Base-by-base conservation (phyloP, 2,113 vertebrate genomes). In the Eudorcas thomsonii region DNA sequence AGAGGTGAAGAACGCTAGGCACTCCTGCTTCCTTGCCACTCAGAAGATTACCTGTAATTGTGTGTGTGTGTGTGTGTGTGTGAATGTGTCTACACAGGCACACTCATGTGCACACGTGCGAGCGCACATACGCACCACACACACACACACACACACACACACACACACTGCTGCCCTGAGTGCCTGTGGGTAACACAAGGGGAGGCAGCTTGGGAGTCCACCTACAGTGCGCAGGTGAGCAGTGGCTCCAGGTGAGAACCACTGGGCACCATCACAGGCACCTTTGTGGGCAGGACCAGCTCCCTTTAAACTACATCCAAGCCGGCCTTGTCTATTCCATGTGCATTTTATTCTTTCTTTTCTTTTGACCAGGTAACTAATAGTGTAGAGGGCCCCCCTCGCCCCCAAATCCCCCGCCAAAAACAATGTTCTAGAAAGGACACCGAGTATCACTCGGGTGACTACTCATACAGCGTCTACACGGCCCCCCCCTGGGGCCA, bases 231-330 rank as follows among this genome's bases (percentile, higher is more conserved):
- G 1, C 82, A 78, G 67, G 39, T 43, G 64, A 52, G 33, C 30
- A 26, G 39, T 28, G 78, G 21, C 3, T 60, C 39, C 17, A 3
- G 77, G 45, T 43, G 39, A 85, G 45, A 60, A 23, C 4, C 17
- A 2, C 4, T 33, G 59, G 67, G 43, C 95, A 55, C 10, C 64
- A 1, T 21, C 92, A 84, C 48, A 7, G 17, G 54, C 39, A 54
- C 45, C 36, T 92, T 12, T 57, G 92, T 50, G 84, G 59, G 59
- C 52, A 59, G 39, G 17, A 55, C 7, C 0, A 3, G 9, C 64
- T 86, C 55, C 39, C 78, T 96, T 96, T 91, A 87, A 94, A 91
- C 89, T 84, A 5, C 4, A 45, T 52, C 92, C 52, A 88, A 96
- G 87, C 52, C 50, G 39, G 90, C 36, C 57, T 80, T 25, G 67